A percentile compares a stretch with the other conserved stretches of the same genome.
phyloP scores from a whole-genome alignment of 2,888 invertebrate species.

The Eupithecia abbreviata region DNA sequence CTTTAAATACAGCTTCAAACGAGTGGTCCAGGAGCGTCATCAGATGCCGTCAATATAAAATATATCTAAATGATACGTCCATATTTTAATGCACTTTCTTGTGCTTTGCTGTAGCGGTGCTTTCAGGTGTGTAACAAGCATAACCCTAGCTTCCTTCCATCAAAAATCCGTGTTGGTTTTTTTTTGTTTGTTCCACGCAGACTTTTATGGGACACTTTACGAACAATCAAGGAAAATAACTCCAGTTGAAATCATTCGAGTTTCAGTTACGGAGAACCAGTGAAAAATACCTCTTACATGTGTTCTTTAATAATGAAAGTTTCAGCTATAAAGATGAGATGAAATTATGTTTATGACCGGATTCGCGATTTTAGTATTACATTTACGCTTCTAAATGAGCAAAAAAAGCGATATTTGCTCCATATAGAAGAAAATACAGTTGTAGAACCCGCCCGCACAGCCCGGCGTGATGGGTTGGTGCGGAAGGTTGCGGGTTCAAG shows the following conservation, averaged over 20 bases:
- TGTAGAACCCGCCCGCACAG: too few species aligned
- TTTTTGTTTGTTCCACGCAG: not conserved
- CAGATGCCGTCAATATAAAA: too few species aligned
- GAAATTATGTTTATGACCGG: not conserved
- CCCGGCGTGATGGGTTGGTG: too few species aligned
- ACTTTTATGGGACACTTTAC: not conserved
- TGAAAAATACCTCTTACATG: constrained; percentile 13
- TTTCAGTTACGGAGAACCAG: not conserved
- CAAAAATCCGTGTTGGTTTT: not conserved
- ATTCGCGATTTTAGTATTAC: not conserved
- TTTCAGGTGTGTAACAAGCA: too few species aligned
- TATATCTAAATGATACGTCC: too few species aligned
- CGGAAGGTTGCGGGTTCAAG: too few species aligned
- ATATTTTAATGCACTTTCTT: too few species aligned
- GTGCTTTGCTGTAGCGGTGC: too few species aligned
- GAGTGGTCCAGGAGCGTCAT: too few species aligned
- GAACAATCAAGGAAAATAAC: not conserved
- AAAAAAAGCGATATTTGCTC: not conserved
- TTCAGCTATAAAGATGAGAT: constrained; percentile 37
- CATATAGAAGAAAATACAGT: not conserved
- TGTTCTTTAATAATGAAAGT: constrained; percentile 31
- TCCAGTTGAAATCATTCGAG: not conserved
- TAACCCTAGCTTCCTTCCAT: too few species aligned
- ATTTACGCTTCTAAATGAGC: not conserved
- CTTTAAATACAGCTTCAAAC: too few species aligned